phyloP scores from a whole-genome alignment of 1,140 invertebrate species.

The Leptopilina boulardi region DNA sequence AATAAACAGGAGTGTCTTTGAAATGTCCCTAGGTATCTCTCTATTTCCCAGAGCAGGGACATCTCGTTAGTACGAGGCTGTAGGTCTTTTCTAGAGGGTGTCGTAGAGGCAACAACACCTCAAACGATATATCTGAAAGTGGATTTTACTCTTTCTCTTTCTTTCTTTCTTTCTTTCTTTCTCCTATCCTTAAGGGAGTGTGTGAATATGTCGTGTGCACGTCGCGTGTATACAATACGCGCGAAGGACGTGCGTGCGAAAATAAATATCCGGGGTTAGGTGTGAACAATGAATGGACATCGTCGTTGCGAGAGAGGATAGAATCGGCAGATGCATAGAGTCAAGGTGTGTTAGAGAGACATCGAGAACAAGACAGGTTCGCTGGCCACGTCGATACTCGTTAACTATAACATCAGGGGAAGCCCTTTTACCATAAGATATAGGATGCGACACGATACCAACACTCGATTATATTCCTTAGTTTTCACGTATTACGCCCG shows the following conservation, averaged over 20 bases:
- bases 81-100: slow-evolving; percentile 56
- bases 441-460: slow-evolving; percentile 31
- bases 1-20: slow-evolving; percentile 29
- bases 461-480: slow-evolving; percentile 43
- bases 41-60: slow-evolving; percentile 55
- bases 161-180: no score
- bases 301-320: background rate
- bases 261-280: slow-evolving; percentile 55
- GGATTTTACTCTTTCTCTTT: background rate
- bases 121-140: slow-evolving; percentile 26
- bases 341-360: slow-evolving; percentile 45
- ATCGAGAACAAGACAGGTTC: slow-evolving; percentile 55
- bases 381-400: slow-evolving; percentile 66
- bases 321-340: slow-evolving; percentile 29
- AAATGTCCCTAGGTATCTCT: slow-evolving; percentile 44
- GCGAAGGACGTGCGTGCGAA: slow-evolving; percentile 46
- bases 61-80: slow-evolving; percentile 60
- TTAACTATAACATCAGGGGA: slow-evolving; percentile 67
- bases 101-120: slow-evolving; percentile 40
- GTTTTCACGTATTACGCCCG: no score
- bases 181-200: background rate
- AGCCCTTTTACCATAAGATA: slow-evolving; percentile 47
- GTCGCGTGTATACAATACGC: slow-evolving; percentile 23
- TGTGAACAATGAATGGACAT: slow-evolving; percentile 20
- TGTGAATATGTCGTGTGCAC: background rate